A percentile compares a stretch with the other conserved stretches of the same genome.
Conservation (phyloP, 2,113 vertebrate species). For the Ciconia maguari region DNA sequence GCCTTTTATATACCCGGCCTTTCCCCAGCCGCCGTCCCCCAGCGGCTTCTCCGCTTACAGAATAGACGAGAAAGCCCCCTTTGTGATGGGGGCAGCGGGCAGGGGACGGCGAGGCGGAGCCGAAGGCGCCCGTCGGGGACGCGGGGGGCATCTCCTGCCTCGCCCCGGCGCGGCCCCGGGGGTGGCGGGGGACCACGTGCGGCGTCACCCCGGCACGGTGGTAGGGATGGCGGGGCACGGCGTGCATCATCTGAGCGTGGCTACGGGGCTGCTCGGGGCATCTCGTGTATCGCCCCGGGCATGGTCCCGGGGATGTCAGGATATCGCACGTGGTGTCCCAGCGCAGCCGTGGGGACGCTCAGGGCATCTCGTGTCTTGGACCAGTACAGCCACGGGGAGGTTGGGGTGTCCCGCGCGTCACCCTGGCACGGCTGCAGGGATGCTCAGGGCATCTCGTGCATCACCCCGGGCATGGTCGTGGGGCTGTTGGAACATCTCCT, state of each 20-base stretch:
- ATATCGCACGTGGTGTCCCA: too few relatives aligned
- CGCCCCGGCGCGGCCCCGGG: background rate
- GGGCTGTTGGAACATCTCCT: too few relatives aligned
- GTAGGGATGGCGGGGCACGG: background rate
- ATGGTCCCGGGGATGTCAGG: background rate
- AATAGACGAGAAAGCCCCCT: constrained; percentile 37
- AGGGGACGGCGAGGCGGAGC: background rate
- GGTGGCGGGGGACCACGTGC: accelerated
- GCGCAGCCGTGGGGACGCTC: background rate
- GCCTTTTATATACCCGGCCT: background rate
- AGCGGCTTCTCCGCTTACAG: constrained; percentile 27
- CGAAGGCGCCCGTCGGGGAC: background rate
- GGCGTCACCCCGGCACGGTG: too few relatives aligned
- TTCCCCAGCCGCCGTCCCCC: background rate
- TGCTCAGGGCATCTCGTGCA: too few relatives aligned
- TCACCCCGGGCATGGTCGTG: too few relatives aligned
- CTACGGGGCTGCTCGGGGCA: background rate
- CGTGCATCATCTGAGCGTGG: accelerated
- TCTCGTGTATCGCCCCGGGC: accelerated
- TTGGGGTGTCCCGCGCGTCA: too few relatives aligned
- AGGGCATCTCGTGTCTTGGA: background rate
- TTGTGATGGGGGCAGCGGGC: background rate
- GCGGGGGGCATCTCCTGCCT: background rate
- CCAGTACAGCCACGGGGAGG: too few relatives aligned
- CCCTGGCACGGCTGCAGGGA: too few relatives aligned